phyloP scores from a whole-genome alignment of 2,113 vertebrate genomes.

The Promerops cafer region DNA sequence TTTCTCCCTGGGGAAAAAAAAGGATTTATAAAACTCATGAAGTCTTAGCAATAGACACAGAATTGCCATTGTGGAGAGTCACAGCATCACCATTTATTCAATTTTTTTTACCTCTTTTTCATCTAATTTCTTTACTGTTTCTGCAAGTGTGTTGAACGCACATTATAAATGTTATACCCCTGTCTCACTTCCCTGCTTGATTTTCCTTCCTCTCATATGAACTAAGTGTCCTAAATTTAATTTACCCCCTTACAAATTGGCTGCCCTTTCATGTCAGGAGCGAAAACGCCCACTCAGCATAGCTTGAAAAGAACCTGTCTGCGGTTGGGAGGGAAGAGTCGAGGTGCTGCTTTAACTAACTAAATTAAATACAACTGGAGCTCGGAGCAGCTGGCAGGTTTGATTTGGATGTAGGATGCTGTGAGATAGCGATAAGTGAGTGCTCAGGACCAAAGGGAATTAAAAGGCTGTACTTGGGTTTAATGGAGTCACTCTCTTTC shows the following conservation, averaged over 20 bases:
- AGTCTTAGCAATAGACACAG: not conserved
- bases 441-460: conserved; percentile 45
- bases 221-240: conserved; percentile 58
- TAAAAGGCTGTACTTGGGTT: conserved; percentile 54
- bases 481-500: conserved; percentile 52
- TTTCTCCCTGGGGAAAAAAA: not conserved
- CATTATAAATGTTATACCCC: not conserved
- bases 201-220: conserved; percentile 6
- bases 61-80: not conserved
- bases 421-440: conserved; percentile 63
- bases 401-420: conserved; percentile 63
- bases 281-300: conserved; percentile 55
- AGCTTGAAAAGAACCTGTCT: conserved; percentile 53
- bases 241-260: conserved; percentile 46
- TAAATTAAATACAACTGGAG: conserved; percentile 57
- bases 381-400: conserved; percentile 60
- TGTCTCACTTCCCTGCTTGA: not conserved
- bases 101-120: not conserved
- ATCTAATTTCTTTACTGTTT: not conserved
- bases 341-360: conserved; percentile 37
- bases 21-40: not conserved
- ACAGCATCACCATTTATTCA: not conserved
- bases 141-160: not conserved
- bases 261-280: conserved; percentile 62
- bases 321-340: not conserved